Evolutionary conservation across 2,797 vertebrate genomes (phyloP).

Genomic region (Halcyon badia): DNA sequence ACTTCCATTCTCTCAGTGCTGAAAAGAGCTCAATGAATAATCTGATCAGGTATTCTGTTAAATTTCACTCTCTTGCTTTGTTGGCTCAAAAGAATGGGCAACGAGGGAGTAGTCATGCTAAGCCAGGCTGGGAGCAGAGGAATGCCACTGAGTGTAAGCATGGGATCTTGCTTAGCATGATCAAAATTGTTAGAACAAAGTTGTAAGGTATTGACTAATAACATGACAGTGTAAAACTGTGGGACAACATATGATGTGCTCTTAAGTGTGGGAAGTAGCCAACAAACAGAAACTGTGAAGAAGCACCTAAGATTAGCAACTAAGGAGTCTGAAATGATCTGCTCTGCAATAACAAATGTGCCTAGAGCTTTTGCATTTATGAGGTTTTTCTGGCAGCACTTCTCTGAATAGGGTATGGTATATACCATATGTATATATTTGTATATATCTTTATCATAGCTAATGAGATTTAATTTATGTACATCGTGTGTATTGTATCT

Average conservation of each 20-base stretch:
- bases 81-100: background rate
- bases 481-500: background rate
- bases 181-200: background rate
- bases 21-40: background rate
- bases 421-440: background rate
- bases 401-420: background rate
- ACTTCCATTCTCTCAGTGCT: background rate
- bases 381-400: background rate
- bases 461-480: background rate
- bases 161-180: background rate
- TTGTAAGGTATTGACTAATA: background rate
- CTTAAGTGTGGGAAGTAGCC: background rate
- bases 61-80: background rate
- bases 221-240: background rate
- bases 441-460: background rate
- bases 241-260: background rate
- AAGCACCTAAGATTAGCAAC: background rate
- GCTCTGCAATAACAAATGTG: background rate
- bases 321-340: background rate
- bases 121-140: background rate
- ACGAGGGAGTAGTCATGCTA: background rate
- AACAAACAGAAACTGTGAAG: accelerated
- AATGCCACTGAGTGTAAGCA: background rate
- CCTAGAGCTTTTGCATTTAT: background rate
- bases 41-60: background rate